Conservation (phyloP, 1,140 invertebrate species). For the Anthonomus grandis region DNA sequence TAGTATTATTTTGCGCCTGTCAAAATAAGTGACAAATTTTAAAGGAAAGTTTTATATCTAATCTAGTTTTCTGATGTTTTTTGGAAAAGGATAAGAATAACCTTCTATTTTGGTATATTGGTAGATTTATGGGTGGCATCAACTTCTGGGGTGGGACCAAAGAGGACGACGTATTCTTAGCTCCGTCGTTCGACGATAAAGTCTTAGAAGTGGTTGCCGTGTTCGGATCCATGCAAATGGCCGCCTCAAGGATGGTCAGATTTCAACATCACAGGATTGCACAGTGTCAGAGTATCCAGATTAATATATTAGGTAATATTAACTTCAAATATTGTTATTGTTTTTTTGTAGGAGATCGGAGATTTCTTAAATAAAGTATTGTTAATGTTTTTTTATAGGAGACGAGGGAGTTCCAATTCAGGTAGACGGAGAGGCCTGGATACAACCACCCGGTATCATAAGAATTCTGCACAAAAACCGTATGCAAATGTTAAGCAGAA, state of each 20-base stretch:
- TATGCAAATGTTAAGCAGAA: conserved; percentile 91
- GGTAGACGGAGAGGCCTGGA: conserved; percentile 97
- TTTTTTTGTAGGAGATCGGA: conserved; percentile 53
- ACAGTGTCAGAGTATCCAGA: conserved; percentile 92
- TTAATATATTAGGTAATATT: conserved; percentile 79
- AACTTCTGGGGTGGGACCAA: conserved; percentile 96
- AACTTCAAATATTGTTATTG: neutral
- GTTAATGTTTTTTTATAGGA: conserved; percentile 42
- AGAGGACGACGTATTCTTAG: conserved; percentile 82
- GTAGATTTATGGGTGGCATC: conserved; percentile 94
- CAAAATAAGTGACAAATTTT: too few relatives aligned
- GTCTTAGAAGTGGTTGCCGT: conserved; percentile 94
- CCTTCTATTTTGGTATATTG: conserved; percentile 26
- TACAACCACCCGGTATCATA: conserved; percentile 95
- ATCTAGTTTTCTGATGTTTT: too few relatives aligned
- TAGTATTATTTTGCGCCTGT: too few relatives aligned
- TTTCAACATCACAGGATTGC: conserved; percentile 95
- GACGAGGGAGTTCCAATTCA: conserved; percentile 87
- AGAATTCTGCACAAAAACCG: conserved; percentile 95
- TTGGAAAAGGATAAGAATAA: too few relatives aligned
- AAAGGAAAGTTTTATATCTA: too few relatives aligned
- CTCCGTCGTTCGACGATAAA: conserved; percentile 88
- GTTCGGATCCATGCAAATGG: conserved; percentile 96
- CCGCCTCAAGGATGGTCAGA: conserved; percentile 90
- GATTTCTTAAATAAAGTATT: neutral